Percentiles rank a stretch among this genome's conserved stretches.
phyloP scores from a whole-genome alignment of 2,113 vertebrate species.

The Halichoeres trimaculatus region DNA sequence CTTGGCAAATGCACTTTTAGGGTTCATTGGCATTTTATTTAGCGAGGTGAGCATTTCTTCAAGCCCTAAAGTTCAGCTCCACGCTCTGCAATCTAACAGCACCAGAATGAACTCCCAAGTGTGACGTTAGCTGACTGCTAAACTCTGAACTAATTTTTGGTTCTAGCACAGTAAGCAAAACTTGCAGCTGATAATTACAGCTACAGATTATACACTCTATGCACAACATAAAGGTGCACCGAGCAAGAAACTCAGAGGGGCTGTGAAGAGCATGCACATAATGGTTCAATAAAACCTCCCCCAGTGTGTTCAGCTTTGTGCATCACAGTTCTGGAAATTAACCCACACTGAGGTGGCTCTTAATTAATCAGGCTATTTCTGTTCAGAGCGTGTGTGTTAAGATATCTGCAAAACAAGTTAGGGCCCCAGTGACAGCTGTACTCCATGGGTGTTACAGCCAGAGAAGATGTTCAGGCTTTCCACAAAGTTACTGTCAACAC shows the following conservation, averaged over 20 bases:
- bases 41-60: constrained; percentile 23
- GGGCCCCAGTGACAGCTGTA: background rate
- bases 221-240: background rate
- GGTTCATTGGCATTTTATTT: constrained; percentile 43
- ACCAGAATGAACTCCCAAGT: constrained; percentile 16
- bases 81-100: constrained; percentile 26
- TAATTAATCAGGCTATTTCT: constrained; percentile 28
- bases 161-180: constrained; percentile 7
- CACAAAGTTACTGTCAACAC: too few species aligned
- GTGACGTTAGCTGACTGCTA: constrained; percentile 5
- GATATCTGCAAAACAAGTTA: background rate
- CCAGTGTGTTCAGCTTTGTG: constrained; percentile 23
- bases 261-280: constrained; percentile 22
- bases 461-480: background rate
- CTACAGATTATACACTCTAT: background rate
- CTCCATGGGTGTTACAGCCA: too few species aligned
- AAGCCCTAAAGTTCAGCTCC: constrained; percentile 18
- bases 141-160: constrained; percentile 12
- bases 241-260: constrained; percentile 1
- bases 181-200: constrained; percentile 31
- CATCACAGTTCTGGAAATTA: constrained; percentile 30
- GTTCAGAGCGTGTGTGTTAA: background rate
- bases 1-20: constrained; percentile 19
- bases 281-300: constrained; percentile 26
- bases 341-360: constrained; percentile 35